Evolutionary conservation across 2,113 vertebrate genomes (phyloP).

Genomic region (Megaleporinus macrocephalus): DNA sequence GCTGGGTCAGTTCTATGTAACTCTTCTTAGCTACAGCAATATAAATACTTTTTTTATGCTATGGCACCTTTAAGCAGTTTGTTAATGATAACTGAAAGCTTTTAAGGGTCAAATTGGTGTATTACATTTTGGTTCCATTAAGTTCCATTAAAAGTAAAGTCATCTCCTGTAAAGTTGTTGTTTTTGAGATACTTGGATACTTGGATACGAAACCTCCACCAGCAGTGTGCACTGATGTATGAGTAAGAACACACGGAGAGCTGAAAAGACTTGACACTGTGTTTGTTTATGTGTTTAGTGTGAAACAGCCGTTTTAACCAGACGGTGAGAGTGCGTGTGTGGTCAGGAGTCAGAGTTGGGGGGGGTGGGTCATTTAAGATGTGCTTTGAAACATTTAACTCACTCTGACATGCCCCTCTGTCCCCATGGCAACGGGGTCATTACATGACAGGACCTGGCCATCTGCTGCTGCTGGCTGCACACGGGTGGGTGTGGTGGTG

Average conservation of each 20-base stretch:
- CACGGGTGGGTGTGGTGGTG: slow-evolving; percentile 30
- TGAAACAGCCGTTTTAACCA: neutral
- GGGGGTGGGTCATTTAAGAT: slow-evolving; percentile 25
- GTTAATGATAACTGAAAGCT: too few relatives aligned
- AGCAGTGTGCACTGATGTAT: neutral
- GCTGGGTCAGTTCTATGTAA: too few relatives aligned
- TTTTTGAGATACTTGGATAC: neutral
- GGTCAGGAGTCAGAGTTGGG: neutral
- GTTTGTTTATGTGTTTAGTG: slow-evolving; percentile 4
- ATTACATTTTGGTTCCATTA: too few relatives aligned
- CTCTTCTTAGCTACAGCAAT: too few relatives aligned
- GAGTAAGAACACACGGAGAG: neutral
- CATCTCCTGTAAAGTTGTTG: too few relatives aligned
- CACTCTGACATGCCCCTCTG: slow-evolving; percentile 42
- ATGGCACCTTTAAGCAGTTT: too few relatives aligned
- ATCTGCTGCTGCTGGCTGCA: slow-evolving; percentile 54
- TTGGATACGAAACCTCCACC: neutral
- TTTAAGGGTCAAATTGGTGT: too few relatives aligned
- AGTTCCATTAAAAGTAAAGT: too few relatives aligned
- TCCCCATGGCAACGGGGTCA: slow-evolving; percentile 60
- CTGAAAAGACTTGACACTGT: slow-evolving; percentile 4
- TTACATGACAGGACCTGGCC: slow-evolving; percentile 44
- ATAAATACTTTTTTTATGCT: too few relatives aligned
- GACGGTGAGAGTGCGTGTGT: neutral
- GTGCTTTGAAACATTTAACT: slow-evolving; percentile 52